phyloP scores from a whole-genome alignment of 2,113 vertebrate species.

The Labeo rohita region DNA sequence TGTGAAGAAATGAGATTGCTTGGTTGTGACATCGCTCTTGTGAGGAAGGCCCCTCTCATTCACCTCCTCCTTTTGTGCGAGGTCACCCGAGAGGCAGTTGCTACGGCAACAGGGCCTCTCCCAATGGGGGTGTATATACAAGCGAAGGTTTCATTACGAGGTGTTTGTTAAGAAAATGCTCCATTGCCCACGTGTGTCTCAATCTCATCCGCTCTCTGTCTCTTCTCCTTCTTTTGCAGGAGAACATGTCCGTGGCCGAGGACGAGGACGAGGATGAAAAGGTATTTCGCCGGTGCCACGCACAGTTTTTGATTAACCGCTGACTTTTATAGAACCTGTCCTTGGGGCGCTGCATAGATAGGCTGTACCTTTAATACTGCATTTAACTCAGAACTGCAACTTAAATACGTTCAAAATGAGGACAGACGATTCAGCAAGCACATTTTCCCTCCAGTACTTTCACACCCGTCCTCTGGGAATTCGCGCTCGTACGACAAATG shows the following conservation, averaged over 20 bases:
- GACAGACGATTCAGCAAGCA: slow-evolving; percentile 50
- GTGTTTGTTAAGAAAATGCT: slow-evolving; percentile 82
- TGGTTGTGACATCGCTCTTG: slow-evolving; percentile 77
- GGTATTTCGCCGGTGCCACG: slow-evolving; percentile 77
- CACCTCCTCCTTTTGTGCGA: slow-evolving; percentile 80
- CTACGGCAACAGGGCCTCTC: slow-evolving; percentile 80
- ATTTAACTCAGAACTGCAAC: slow-evolving; percentile 41
- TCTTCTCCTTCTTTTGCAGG: slow-evolving; percentile 76
- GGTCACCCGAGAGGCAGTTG: slow-evolving; percentile 81
- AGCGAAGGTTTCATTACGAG: slow-evolving; percentile 82
- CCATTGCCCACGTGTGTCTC: slow-evolving; percentile 72
- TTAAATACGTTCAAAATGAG: slow-evolving; percentile 47
- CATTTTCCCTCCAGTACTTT: slow-evolving; percentile 58
- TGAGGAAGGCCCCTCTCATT: slow-evolving; percentile 73
- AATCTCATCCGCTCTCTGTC: slow-evolving; percentile 60
- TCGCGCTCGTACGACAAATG: slow-evolving; percentile 64
- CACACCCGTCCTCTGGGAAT: slow-evolving; percentile 60
- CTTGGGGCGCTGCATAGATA: slow-evolving; percentile 2
- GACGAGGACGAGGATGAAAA: slow-evolving; percentile 95
- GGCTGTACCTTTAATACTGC: slow-evolving; percentile 24
- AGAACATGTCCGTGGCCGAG: slow-evolving; percentile 84
- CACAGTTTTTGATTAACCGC: slow-evolving; percentile 41
- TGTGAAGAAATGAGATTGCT: slow-evolving; percentile 80
- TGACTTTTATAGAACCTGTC: slow-evolving; percentile 39
- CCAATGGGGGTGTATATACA: slow-evolving; percentile 80